These are phyloP conservation scores for Chaetogeoica ovagalla DNA, from an alignment of 2,888 invertebrate genomes.

Conservation along the genomic window DNA sequence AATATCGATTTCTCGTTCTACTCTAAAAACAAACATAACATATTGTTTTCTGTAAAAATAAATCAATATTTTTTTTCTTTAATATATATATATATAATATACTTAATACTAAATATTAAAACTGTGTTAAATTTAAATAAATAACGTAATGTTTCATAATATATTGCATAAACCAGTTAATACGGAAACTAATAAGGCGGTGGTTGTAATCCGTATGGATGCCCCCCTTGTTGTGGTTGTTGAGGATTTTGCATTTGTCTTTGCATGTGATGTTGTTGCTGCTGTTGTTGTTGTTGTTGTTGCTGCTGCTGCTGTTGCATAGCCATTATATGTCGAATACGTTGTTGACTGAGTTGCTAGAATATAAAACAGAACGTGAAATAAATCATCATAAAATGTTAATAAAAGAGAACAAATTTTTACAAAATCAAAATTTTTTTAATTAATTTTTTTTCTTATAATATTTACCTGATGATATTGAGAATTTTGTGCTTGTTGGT, in stretches of 20 bases:
- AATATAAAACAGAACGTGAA: background rate
- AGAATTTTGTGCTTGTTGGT: conserved; percentile 65
- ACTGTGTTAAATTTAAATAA: conserved; percentile 12
- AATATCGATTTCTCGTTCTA: too few relatives aligned
- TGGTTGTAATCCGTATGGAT: conserved; percentile 65
- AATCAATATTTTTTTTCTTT: background rate
- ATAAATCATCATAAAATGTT: background rate
- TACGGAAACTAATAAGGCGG: conserved; percentile 62
- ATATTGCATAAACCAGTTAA: background rate
- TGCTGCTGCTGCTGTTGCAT: conserved; percentile 61
- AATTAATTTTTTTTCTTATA: background rate
- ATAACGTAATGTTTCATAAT: background rate
- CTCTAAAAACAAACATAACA: background rate
- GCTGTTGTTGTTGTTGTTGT: conserved; percentile 56
- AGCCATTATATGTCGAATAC: conserved; percentile 51
- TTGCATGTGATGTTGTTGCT: conserved; percentile 55
- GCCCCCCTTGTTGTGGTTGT: conserved; percentile 58
- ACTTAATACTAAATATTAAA: conserved; percentile 6
- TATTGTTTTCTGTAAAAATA: background rate
- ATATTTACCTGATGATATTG: conserved; percentile 66
- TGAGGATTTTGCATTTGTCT: conserved; percentile 58
- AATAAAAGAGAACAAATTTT: too few relatives aligned
- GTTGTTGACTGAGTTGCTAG: conserved; percentile 49
- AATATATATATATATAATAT: background rate
- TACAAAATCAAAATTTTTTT: too few relatives aligned